phyloP scores from a whole-genome alignment of 1,140 invertebrate species.

The Berghia stephanieae region DNA sequence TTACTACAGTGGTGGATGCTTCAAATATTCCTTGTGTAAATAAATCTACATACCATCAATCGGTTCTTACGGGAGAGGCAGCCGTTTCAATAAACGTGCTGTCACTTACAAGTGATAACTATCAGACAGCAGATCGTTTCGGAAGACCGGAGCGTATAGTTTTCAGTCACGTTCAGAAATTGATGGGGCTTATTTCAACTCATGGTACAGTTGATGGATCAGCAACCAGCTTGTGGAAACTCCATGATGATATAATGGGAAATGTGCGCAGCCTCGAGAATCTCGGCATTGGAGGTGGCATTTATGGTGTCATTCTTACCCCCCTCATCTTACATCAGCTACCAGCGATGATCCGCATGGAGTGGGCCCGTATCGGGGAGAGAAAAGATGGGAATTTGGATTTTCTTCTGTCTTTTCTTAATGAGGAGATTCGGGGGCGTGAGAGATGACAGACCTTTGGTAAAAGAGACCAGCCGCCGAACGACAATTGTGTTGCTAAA shows the following conservation, averaged over 20 bases:
- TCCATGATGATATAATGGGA: background rate
- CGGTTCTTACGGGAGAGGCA: background rate
- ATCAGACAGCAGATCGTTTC: background rate
- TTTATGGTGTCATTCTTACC: background rate
- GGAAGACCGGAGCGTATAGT: background rate
- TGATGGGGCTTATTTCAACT: background rate
- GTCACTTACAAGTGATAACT: background rate
- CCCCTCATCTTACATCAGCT: constrained; percentile 1
- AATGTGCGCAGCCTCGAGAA: background rate
- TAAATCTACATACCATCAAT: background rate
- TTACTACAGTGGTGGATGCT: background rate
- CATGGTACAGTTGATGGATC: background rate
- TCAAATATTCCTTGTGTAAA: background rate
- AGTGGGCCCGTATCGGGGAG: background rate
- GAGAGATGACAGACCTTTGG: background rate
- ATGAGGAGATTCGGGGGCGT: background rate
- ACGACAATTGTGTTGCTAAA: too few species aligned
- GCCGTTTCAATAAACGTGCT: background rate
- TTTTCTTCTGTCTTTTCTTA: background rate
- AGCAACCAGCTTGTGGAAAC: background rate
- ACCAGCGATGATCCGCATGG: background rate
- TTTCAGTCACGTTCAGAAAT: background rate
- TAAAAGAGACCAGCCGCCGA: background rate
- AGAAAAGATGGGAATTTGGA: background rate
- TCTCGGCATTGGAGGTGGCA: background rate